Base-by-base conservation (phyloP, 1,140 invertebrate species). In the Physella acuta region DNA sequence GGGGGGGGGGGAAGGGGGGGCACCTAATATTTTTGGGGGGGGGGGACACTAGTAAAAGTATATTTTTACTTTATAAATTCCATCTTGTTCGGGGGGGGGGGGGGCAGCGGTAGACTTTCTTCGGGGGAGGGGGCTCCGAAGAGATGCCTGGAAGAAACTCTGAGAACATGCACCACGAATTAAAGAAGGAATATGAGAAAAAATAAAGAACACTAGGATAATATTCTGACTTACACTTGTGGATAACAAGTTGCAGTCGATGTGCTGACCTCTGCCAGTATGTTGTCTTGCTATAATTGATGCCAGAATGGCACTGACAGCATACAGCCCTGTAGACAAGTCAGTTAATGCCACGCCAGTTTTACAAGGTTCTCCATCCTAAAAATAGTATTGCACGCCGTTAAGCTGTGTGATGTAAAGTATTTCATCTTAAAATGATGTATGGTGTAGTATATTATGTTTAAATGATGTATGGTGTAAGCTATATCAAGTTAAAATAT, bases 291-390 rank as follows among this genome's bases (percentile, higher is more conserved):
- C 89, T 49, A 94, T 83, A 14, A 98, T 81, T 2, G 95, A 95
- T 20, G 95, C 93, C 86, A 98, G 87, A 60, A 98, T 97, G 0
- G 95, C 94, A n/a, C 94, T 94, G 82, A 96, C 93, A 5, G 94
- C 94, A 84, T 96, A 97, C 1, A 98, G 84, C 0, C 95, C 96
- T 0, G 96, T 98, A 0, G 93, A 89, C 52, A 98, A 76, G 85
- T 99, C 96, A 0, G 94, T 98, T 71, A 97, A 89, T 0, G 97
- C 94, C 0, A 98, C 93, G 11, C 95, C 95, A 70, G 92, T 90
- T 86, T 97, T 97, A 73, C 92, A 93, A 0, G 96, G 96, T 34
- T 91, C 90, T 4, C 93, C 93, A 80, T 91, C 80, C 82, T 85
- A 52, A 30, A 68, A 44, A 49, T 34, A 63, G 17, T 66, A 53